Conservation (phyloP, 2,113 vertebrate genomes). For the Dasypus novemcinctus region DNA sequence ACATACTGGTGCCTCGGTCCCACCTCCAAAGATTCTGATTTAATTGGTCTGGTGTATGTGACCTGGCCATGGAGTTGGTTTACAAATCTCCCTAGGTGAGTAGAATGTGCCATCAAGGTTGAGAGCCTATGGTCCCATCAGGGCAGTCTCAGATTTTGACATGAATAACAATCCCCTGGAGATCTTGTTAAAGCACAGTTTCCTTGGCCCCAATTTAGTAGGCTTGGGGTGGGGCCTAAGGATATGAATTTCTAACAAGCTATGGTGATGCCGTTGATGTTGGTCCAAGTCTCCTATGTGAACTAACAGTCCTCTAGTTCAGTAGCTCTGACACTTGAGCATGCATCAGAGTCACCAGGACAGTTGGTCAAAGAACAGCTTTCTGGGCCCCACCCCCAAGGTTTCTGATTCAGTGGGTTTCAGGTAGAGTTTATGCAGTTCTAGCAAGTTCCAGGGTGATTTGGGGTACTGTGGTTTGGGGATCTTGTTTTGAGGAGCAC, state of each 20-base stretch:
- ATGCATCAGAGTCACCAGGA: neutral
- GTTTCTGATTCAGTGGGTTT: neutral
- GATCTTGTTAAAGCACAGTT: neutral
- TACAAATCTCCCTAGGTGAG: neutral
- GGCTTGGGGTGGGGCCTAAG: neutral
- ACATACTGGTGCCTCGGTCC: neutral
- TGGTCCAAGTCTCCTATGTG: neutral
- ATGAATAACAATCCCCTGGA: slow-evolving; percentile 8
- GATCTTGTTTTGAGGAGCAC: neutral
- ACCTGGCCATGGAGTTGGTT: neutral
- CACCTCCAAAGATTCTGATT: neutral
- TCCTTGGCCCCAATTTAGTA: neutral
- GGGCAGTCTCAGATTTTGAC: neutral
- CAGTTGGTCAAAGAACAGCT: neutral
- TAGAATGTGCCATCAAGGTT: neutral
- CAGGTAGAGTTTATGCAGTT: neutral
- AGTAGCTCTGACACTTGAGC: neutral
- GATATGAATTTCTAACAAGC: neutral
- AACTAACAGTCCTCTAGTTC: neutral
- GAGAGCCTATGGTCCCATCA: neutral
- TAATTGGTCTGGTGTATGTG: neutral
- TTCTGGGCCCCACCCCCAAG: neutral
- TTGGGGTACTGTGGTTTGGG: neutral
- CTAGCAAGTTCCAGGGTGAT: neutral
- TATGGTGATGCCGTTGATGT: neutral